Evolutionary conservation across 2,113 vertebrate species (phyloP).

Genomic region (Cebidichthys violaceus): DNA sequence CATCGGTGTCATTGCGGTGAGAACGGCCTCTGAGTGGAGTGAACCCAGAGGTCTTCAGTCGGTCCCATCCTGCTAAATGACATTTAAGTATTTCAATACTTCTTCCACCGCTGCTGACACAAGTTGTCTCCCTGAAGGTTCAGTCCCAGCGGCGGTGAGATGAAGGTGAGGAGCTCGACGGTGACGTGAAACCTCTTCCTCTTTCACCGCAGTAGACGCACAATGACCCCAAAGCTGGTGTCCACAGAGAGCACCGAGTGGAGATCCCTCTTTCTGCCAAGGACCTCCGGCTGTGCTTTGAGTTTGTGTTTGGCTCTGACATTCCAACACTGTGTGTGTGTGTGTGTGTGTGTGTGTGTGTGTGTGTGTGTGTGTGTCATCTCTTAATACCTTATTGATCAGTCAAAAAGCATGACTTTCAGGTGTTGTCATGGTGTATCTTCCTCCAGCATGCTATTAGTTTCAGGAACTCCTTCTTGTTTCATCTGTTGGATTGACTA

Average conservation of each 20-base stretch:
- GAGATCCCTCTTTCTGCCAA: conserved; percentile 51
- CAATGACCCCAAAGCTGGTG: conserved; percentile 16
- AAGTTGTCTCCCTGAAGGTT: background rate
- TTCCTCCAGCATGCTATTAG: background rate
- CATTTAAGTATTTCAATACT: too few relatives aligned
- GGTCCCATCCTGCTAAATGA: too few relatives aligned
- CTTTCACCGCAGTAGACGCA: conserved; percentile 5
- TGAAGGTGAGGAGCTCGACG: conserved; percentile 7
- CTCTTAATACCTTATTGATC: background rate
- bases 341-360: conserved; percentile 22
- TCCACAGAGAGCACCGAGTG: conserved; percentile 39
- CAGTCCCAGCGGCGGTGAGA: background rate
- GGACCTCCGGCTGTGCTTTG: conserved; percentile 62
- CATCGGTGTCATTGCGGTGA: too few relatives aligned
- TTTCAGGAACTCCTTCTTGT: too few relatives aligned
- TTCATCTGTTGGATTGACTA: too few relatives aligned
- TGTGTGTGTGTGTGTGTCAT: conserved; percentile 10
- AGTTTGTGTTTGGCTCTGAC: conserved; percentile 44
- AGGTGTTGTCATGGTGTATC: background rate
- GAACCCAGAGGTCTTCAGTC: too few relatives aligned
- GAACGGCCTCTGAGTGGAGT: too few relatives aligned
- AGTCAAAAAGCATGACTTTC: background rate
- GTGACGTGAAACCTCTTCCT: conserved; percentile 12
- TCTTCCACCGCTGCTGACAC: too few relatives aligned
- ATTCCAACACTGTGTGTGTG: conserved; percentile 5